Evolutionary conservation across 2,113 vertebrate genomes (phyloP).

Genomic region (Epinephelus lanceolatus): DNA sequence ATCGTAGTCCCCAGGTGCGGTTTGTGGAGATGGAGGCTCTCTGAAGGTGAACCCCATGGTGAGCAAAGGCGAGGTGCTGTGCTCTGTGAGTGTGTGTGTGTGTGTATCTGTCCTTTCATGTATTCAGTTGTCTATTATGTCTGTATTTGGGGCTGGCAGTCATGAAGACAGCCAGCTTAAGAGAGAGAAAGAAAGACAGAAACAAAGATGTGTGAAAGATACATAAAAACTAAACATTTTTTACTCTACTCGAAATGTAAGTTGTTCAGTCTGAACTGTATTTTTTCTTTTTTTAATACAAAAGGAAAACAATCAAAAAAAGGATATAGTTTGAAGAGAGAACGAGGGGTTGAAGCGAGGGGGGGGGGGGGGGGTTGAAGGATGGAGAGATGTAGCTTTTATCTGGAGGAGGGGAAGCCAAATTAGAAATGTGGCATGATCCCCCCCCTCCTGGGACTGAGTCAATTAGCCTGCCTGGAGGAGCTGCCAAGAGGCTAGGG

Average conservation of each 20-base stretch:
- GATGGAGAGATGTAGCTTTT: slow-evolving; percentile 72
- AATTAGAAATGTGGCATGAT: slow-evolving; percentile 82
- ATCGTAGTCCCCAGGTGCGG: slow-evolving; percentile 63
- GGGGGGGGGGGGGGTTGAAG: slow-evolving; percentile 1
- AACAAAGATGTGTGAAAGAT: background rate
- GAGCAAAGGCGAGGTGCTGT: slow-evolving; percentile 56
- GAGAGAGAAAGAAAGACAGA: background rate
- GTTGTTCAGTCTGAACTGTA: background rate
- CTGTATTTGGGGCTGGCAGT: slow-evolving; percentile 36
- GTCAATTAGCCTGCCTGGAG: slow-evolving; percentile 82
- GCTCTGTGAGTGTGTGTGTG: slow-evolving; percentile 44
- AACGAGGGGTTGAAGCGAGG: background rate
- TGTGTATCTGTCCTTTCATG: slow-evolving; percentile 59
- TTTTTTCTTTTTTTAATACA: too few species aligned
- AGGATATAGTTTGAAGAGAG: slow-evolving; percentile 13
- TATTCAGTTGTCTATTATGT: slow-evolving; percentile 52
- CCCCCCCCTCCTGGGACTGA: slow-evolving; percentile 76
- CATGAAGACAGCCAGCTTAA: background rate
- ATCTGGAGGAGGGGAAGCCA: slow-evolving; percentile 77
- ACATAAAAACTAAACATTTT: background rate
- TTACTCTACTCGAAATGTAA: background rate
- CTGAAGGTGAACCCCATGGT: slow-evolving; percentile 79
- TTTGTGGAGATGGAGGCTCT: slow-evolving; percentile 66
- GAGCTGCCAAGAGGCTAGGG: slow-evolving; percentile 70
- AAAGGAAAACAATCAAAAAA: background rate